Base-by-base conservation (phyloP, 2,113 vertebrate genomes). In the Thamnophis sirtalis region DNA sequence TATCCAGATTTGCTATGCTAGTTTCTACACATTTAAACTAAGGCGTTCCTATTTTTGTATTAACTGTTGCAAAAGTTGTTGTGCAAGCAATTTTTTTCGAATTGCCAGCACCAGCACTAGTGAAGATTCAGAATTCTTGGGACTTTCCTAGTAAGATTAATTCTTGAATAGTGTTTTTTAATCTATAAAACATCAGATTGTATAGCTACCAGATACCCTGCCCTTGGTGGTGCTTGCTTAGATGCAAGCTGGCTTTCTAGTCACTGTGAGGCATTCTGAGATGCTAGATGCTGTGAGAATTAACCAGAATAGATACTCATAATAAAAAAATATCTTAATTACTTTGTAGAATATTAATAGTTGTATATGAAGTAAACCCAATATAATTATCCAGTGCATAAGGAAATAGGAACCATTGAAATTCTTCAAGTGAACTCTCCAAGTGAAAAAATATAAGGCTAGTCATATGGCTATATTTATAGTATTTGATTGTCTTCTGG, bases 1-100 rank as follows among this genome's bases (percentile, higher is more conserved):
- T 56, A 60, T 63, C 73, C 54, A 86, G 87, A 89, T 73, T 49
- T 92, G 91, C 87, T 89, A 50, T 89, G 80, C 88, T 56, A 92
- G 91, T 92, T 89, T 89, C 56, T 89, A 13, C 87, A 49, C 50
- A 89, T 92, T 89, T 85, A 89, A 80, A 51, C 26, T 63, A 85
- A 88, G 91, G 91, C 8, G 91, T 92, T 88, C 24, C 54, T 63
- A 89, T 15, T 53, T 50, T 43, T 92, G 26, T 10, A 49, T 28
- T 85, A 92, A 56, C 54, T 43, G 21, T 92, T 89, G 48, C 38
- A 85, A 89, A 54, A 92, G 50, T 38, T 58, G n/a, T 92, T 88
- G 87, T 60, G 54, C 54, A 89, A 86, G 43, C 73, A n/a, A 85
- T 85, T 92, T 58, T 80, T 15, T 63, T 49, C 48, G 85, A 22